A percentile compares a stretch with the other conserved stretches of the same genome.
Evolutionary conservation across 1,140 invertebrate genomes (phyloP).

Genomic region (Adoxophyes honmai): DNA sequence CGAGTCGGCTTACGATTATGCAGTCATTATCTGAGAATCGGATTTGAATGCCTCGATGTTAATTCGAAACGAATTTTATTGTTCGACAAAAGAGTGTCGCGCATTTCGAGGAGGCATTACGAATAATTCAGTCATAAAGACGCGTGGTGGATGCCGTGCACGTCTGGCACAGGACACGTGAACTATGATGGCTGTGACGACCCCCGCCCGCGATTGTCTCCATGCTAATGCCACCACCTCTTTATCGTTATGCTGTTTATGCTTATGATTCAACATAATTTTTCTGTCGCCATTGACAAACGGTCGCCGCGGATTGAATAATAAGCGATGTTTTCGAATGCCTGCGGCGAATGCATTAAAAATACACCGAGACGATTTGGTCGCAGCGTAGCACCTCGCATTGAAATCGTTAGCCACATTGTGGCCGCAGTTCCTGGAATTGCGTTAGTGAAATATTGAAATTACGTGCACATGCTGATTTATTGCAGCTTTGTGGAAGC

Average conservation of each 20-base stretch:
- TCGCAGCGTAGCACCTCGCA: not conserved
- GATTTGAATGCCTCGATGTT: not conserved
- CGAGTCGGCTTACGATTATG: constrained; percentile 6
- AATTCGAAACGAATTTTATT: constrained; percentile 5
- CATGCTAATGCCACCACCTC: constrained; percentile 56
- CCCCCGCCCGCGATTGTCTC: constrained; percentile 50
- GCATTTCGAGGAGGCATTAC: constrained; percentile 28
- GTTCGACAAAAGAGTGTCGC: constrained; percentile 15
- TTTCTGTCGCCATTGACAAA: constrained; percentile 54
- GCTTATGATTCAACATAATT: constrained; percentile 33
- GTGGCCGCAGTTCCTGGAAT: not conserved
- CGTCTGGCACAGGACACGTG: constrained; percentile 55
- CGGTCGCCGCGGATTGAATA: constrained; percentile 50
- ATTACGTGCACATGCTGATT: constrained; percentile 10
- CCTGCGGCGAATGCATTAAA: constrained; percentile 34
- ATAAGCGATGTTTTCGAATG: constrained; percentile 41
- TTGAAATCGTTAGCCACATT: constrained; percentile 5
- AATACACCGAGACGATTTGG: constrained; percentile 24
- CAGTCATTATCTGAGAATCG: not conserved
- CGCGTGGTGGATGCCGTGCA: constrained; percentile 35
- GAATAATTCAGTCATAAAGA: constrained; percentile 14
- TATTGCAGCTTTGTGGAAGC: not conserved
- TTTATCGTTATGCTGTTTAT: constrained; percentile 29
- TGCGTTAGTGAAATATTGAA: constrained; percentile 7
- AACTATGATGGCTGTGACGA: constrained; percentile 42